Evolutionary conservation across 2,797 vertebrate genomes (phyloP).

Genomic region (Saxicola maurus): DNA sequence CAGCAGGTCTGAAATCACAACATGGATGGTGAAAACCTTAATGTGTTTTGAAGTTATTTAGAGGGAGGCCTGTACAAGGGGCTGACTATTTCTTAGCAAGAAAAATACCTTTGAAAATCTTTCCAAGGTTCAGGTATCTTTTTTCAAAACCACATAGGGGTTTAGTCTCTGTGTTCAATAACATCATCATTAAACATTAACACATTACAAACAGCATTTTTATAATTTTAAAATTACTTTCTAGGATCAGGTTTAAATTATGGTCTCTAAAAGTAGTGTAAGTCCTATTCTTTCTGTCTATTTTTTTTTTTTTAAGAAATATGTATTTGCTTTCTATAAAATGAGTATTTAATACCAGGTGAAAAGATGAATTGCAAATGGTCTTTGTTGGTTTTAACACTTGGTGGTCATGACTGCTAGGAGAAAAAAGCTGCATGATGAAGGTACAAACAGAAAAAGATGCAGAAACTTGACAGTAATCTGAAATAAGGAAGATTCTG

Average conservation of each 20-base stretch:
- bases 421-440: neutral
- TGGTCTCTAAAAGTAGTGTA: conserved; percentile 29
- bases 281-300: neutral
- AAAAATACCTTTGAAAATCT: conserved; percentile 78
- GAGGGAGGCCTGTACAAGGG: conserved; percentile 71
- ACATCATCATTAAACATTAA: conserved; percentile 80
- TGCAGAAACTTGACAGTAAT: neutral
- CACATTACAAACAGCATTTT: conserved; percentile 75
- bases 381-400: conserved; percentile 16
- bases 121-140: conserved; percentile 69
- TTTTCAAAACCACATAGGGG: conserved; percentile 77
- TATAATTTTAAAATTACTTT: conserved; percentile 77
- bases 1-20: conserved; percentile 36
- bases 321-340: conserved; percentile 32
- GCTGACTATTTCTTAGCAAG: conserved; percentile 74
- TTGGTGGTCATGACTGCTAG: neutral
- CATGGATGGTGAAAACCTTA: neutral
- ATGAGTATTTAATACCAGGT: conserved; percentile 29
- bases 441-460: neutral
- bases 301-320: conserved; percentile 1
- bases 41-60: conserved; percentile 64
- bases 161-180: conserved; percentile 84
- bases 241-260: conserved; percentile 57
- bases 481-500: neutral
- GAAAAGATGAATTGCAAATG: conserved; percentile 18